These are phyloP conservation scores for Bubo bubo DNA, from an alignment of 2,113 vertebrate genomes.

Conservation along the genomic window DNA sequence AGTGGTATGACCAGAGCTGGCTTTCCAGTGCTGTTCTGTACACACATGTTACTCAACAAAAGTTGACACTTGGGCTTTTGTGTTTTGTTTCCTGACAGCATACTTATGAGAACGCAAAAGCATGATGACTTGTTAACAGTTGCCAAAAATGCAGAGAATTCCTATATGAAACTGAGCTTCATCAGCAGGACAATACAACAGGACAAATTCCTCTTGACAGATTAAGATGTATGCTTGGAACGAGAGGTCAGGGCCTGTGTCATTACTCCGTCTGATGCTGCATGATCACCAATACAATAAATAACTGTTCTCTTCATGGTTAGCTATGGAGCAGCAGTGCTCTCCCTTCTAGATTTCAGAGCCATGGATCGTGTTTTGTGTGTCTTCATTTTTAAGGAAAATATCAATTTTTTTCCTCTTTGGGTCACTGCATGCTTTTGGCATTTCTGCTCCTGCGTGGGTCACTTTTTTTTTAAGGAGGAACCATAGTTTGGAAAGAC, in stretches of 20 bases:
- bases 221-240: neutral
- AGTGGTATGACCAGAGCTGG: neutral
- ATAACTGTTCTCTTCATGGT: neutral
- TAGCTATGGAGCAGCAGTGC: neutral
- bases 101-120: neutral
- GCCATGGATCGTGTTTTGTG: neutral
- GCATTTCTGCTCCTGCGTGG: neutral
- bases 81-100: conserved; percentile 24
- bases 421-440: neutral
- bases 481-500: neutral
- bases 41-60: accelerated
- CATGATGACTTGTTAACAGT: neutral
- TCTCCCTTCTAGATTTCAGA: neutral
- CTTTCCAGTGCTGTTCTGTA: neutral
- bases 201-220: neutral
- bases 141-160: conserved; percentile 8
- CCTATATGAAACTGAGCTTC: neutral
- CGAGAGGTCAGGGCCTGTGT: neutral
- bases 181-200: neutral
- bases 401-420: neutral
- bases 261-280: neutral
- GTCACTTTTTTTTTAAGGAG: neutral
- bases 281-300: neutral
- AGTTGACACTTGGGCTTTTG: neutral
- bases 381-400: neutral